Evolutionary conservation across 2,888 invertebrate species (phyloP).

Genomic region (Agonopterix alstromeriana): DNA sequence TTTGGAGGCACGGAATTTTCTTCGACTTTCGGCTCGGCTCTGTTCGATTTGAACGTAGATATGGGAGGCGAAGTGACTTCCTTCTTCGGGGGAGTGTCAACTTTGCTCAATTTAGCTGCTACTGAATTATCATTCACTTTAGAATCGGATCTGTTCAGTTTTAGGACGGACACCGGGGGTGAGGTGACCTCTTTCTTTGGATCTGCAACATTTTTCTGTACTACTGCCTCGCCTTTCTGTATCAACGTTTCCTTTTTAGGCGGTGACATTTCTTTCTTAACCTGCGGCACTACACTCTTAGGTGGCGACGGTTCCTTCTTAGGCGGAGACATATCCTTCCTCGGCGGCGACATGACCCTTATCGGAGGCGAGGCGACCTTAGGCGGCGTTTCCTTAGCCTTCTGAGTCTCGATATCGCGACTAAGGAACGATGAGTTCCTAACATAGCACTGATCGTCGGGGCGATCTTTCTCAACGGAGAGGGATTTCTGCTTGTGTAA

Average conservation of each 20-base stretch:
- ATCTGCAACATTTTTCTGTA: neutral
- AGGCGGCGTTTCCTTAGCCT: conserved; percentile 20
- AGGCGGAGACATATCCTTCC: conserved; percentile 5
- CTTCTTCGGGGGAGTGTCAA: conserved; percentile 8
- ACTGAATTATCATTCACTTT: conserved; percentile 20
- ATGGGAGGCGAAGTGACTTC: conserved; percentile 18
- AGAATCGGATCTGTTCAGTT: conserved; percentile 16
- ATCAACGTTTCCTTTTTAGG: conserved; percentile 7
- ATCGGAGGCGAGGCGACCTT: conserved; percentile 10
- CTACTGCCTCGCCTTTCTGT: neutral
- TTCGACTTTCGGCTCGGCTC: conserved; percentile 18
- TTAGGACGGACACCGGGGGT: conserved; percentile 20
- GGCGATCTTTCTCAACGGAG: conserved; percentile 11
- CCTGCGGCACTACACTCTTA: neutral
- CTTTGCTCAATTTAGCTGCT: conserved; percentile 13
- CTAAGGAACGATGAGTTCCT: conserved; percentile 53
- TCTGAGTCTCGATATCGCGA: conserved; percentile 48
- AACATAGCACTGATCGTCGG: conserved; percentile 35
- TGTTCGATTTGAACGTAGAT: conserved; percentile 15
- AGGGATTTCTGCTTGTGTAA: conserved; percentile 7
- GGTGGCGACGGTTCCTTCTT: neutral
- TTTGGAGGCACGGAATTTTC: conserved; percentile 17
- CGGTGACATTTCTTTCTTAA: conserved; percentile 3
- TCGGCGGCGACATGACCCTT: conserved; percentile 6
- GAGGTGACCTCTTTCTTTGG: conserved; percentile 10